Evolutionary conservation across 2,888 invertebrate species (phyloP).

Genomic region (Drosophila stalkeri): DNA sequence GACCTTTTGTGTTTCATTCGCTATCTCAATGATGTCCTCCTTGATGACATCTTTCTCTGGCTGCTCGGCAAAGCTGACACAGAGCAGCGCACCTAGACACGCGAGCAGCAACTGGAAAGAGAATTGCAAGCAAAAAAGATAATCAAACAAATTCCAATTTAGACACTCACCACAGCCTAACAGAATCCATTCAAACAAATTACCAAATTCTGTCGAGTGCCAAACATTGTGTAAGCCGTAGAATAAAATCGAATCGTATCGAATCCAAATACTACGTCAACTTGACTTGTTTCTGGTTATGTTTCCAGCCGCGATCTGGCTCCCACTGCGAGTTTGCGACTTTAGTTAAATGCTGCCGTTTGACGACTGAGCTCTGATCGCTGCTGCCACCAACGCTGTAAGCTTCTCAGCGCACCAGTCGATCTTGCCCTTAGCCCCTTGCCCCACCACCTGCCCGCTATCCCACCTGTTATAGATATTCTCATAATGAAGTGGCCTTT

Average conservation of each 20-base stretch:
- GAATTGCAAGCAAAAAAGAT: constrained; percentile 5
- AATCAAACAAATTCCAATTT: not conserved
- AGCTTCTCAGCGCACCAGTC: constrained; percentile 57
- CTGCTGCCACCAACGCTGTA: constrained; percentile 53
- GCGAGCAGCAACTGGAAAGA: constrained; percentile 36
- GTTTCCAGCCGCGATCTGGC: constrained; percentile 41
- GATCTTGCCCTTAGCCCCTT: constrained; percentile 13
- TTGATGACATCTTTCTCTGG: constrained; percentile 60
- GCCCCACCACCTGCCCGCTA: constrained; percentile 5
- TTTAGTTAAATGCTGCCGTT: constrained; percentile 75
- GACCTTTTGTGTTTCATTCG: constrained; percentile 79
- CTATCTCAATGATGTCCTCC: constrained; percentile 81
- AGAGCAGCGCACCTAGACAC: constrained; percentile 17
- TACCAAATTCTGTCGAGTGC: constrained; percentile 66
- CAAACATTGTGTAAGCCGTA: constrained; percentile 53
- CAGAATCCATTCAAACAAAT: constrained; percentile 40
- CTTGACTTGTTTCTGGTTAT: constrained; percentile 26
- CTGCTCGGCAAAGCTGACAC: constrained; percentile 17
- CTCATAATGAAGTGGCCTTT: constrained; percentile 59
- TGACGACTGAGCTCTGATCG: constrained; percentile 69
- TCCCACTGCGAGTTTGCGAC: constrained; percentile 65
- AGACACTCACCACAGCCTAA: constrained; percentile 5
- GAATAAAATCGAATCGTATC: no score
- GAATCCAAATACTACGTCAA: constrained; percentile 24
- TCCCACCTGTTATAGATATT: constrained; percentile 18